phyloP scores from a whole-genome alignment of 2,113 vertebrate species.

The Podarcis raffonei region DNA sequence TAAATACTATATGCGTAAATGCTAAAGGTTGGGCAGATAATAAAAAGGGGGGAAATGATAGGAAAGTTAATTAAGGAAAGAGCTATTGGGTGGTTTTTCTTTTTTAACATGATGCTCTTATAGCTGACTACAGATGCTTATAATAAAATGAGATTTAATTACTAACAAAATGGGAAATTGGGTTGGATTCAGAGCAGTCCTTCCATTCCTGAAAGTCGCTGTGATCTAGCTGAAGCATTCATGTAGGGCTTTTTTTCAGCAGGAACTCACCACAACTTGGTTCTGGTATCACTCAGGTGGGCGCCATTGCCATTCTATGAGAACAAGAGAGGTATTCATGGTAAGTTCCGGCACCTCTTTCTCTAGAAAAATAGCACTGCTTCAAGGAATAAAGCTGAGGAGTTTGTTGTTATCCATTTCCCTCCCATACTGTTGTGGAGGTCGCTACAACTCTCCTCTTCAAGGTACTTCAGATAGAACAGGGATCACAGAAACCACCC shows the following conservation, averaged over 20 bases:
- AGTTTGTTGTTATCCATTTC: background rate
- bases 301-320: no score
- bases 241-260: no score
- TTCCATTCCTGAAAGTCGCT: background rate
- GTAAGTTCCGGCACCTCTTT: no score
- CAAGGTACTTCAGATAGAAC: no score
- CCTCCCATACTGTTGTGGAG: background rate
- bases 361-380: background rate
- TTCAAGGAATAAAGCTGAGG: background rate
- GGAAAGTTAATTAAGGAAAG: background rate
- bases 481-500: no score
- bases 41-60: no score
- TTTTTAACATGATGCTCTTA: no score
- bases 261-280: no score
- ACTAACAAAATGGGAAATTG: background rate
- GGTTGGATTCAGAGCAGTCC: background rate
- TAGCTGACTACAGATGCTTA: background rate
- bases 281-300: no score
- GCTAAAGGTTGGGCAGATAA: background rate
- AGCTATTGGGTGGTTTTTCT: background rate
- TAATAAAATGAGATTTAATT: background rate
- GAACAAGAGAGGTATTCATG: no score
- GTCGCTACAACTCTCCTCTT: no score
- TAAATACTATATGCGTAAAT: background rate
- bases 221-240: background rate